phyloP scores from a whole-genome alignment of 2,888 invertebrate species.

The Cheiracanthium punctorium region DNA sequence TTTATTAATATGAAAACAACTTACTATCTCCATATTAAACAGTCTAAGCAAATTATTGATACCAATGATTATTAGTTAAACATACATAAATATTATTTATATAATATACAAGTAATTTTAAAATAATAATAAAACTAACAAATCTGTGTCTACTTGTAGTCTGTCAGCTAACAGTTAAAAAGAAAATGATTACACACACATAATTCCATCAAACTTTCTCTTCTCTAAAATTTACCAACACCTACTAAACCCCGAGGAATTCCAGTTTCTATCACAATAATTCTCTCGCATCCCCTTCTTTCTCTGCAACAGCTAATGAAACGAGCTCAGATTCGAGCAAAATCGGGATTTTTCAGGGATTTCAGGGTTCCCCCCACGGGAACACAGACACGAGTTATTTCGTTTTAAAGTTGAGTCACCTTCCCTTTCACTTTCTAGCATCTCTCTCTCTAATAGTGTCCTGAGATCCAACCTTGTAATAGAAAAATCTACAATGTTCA shows the following conservation, averaged over 20 bases:
- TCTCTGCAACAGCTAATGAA: neutral
- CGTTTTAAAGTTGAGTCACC: slow-evolving; percentile 25
- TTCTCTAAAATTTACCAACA: neutral
- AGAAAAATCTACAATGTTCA: slow-evolving; percentile 54
- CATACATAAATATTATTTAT: no score
- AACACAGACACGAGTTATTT: slow-evolving; percentile 36
- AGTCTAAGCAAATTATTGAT: no score
- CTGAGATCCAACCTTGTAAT: slow-evolving; percentile 41
- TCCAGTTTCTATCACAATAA: neutral
- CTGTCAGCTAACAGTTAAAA: no score
- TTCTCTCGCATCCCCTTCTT: neutral
- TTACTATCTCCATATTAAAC: no score
- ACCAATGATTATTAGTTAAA: no score
- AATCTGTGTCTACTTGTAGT: no score
- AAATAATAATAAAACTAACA: no score
- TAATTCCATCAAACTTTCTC: no score
- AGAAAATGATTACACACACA: no score
- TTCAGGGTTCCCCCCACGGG: neutral
- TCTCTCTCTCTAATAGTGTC: neutral
- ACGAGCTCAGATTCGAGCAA: neutral
- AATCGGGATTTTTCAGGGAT: slow-evolving; percentile 25
- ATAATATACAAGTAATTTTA: no score
- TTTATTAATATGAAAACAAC: no score
- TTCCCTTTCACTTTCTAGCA: neutral
- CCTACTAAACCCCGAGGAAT: neutral